Base-by-base conservation (phyloP, 2,113 vertebrate species). In the Centrocercus urophasianus region DNA sequence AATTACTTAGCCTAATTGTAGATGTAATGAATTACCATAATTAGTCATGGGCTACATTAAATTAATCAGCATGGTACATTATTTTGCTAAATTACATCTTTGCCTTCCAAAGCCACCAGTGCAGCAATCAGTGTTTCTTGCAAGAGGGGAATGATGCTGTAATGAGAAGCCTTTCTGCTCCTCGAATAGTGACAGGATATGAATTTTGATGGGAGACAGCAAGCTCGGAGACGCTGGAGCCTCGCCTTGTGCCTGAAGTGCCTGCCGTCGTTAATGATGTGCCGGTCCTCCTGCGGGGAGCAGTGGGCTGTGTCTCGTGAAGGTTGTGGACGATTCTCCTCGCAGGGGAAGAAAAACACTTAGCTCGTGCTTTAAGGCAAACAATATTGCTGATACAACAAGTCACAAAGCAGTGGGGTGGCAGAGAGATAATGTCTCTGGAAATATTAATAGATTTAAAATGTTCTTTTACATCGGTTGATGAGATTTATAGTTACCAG, bases 11-110 rank as follows among this genome's bases (percentile, higher is more conserved):
- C 98, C 99, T 99, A 99, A 99, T 99, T 99, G 99, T 98, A 99
- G 98, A 98, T 99, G 99, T 99, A 99, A 99, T 99, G 99, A 99
- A 99, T 99, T 99, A 99, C 98, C 98, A 99, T 99, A 99, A 99
- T 99, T 99, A 99, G 98, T 99, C 99, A 98, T 99, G 98, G 98
- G 98, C 99, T 98, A 98, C 98, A 98, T 99, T 98, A 98, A 98
- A 98, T 98, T 98, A 98, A 98, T 98, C 98, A 98, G 98, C 98
- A 98, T 98, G 98, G 98, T 98, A 98, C 98, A 98, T 98, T 98
- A 98, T 98, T 98, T 98, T 98, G 98, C 98, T 98, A 98, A 98
- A 98, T 98, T 98, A 98, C 98, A 98, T 98, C 98, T 98, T 98
- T 98, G 98, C 98, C 98, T 98, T 98, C 98, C 97, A 98, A 98